Conservation (phyloP, 2,888 invertebrate species). For the Oscheius myriophilus region DNA sequence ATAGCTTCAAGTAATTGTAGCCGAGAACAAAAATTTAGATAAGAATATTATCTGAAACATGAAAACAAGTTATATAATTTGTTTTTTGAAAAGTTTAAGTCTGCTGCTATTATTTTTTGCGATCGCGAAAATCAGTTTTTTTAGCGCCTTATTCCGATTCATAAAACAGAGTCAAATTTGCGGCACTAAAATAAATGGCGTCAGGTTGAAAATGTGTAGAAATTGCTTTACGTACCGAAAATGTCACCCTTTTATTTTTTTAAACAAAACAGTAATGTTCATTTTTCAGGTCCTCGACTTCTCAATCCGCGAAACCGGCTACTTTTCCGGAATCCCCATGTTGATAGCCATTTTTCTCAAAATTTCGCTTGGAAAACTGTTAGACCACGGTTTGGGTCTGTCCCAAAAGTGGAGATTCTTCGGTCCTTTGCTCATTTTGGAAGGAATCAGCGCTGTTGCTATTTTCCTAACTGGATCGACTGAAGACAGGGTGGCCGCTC, state of each 20-base stretch:
- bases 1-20: no score
- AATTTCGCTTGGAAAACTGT: slow-evolving; percentile 37
- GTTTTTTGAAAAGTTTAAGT: no score
- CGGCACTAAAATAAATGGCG: no score
- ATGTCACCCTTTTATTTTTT: slow-evolving; percentile 1
- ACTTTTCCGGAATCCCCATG: slow-evolving; percentile 51
- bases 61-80: no score
- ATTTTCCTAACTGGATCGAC: slow-evolving; percentile 48
- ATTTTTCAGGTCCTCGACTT: slow-evolving; percentile 38
- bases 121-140: no score
- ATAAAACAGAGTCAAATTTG: no score
- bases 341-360: slow-evolving; percentile 47
- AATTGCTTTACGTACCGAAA: neutral
- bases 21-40: no score
- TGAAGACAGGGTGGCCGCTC: slow-evolving; percentile 39
- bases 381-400: slow-evolving; percentile 41
- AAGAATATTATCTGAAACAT: no score
- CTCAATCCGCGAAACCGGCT: slow-evolving; percentile 48
- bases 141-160: no score
- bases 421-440: slow-evolving; percentile 41
- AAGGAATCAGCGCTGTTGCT: slow-evolving; percentile 36
- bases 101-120: no score
- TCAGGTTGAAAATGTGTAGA: no score
- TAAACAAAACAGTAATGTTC: neutral
- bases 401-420: slow-evolving; percentile 37